These are phyloP conservation scores for Aphelocoma californica DNA, from an alignment of 2,797 vertebrate genomes.

Conservation along the genomic window DNA sequence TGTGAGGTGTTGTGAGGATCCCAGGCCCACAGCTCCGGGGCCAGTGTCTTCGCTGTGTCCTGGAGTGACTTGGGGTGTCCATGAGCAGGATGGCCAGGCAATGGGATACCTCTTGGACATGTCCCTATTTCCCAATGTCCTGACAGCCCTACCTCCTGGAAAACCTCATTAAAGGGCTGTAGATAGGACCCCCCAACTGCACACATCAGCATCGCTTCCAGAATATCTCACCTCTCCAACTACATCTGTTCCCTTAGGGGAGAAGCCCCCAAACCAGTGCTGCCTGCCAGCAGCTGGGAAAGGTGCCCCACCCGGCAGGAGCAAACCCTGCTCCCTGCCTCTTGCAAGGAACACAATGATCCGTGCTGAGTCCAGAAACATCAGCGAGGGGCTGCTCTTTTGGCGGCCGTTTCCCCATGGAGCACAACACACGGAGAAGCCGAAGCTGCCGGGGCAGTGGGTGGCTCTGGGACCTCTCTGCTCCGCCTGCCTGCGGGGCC, in stretches of 20 bases:
- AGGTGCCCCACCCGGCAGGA: background rate
- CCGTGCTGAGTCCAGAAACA: background rate
- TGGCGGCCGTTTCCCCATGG: accelerated
- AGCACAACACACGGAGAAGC: background rate
- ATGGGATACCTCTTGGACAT: background rate
- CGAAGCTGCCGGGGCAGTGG: background rate
- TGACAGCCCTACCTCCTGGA: background rate
- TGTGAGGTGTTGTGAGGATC: background rate
- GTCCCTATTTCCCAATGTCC: background rate
- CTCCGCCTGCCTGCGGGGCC: background rate
- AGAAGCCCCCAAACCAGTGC: background rate
- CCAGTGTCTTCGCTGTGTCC: accelerated
- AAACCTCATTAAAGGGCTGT: background rate
- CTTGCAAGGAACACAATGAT: background rate
- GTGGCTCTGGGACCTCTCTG: background rate
- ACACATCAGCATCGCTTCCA: accelerated
- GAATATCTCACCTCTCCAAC: background rate
- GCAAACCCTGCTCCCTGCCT: background rate
- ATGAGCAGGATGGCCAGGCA: background rate
- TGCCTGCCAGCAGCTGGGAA: background rate
- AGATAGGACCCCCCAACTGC: background rate
- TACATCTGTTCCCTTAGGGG: accelerated
- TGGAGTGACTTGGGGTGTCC: accelerated
- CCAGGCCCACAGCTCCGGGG: accelerated
- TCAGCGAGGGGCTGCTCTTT: background rate